These are phyloP conservation scores for Noctilio leporinus DNA, from an alignment of 2,113 vertebrate species.

Conservation along the genomic window DNA sequence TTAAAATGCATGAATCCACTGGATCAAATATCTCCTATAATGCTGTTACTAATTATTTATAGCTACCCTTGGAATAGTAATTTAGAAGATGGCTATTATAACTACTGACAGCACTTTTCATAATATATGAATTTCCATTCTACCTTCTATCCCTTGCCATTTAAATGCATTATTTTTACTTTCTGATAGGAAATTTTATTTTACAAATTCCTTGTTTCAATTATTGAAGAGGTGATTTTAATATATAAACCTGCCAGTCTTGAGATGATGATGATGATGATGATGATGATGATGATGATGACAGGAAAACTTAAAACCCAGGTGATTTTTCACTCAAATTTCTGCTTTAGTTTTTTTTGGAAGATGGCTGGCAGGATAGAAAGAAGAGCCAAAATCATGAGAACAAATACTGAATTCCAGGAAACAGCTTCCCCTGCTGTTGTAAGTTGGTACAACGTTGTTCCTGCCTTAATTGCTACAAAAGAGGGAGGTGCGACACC, in stretches of 20 bases:
- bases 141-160: constrained; percentile 1
- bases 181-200: constrained; percentile 28
- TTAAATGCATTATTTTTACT: constrained; percentile 32
- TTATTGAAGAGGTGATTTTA: constrained; percentile 70
- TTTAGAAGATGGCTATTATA: background rate
- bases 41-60: background rate
- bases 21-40: constrained; percentile 36
- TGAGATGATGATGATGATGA: constrained; percentile 71
- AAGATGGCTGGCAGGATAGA: constrained; percentile 95
- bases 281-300: background rate
- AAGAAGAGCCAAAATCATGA: constrained; percentile 91
- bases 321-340: constrained; percentile 85
- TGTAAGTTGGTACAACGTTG: constrained; percentile 96
- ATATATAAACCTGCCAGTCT: constrained; percentile 79
- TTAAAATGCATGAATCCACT: constrained; percentile 7
- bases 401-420: constrained; percentile 95
- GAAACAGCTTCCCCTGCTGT: constrained; percentile 98
- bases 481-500: constrained; percentile 98
- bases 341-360: constrained; percentile 95
- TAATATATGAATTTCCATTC: background rate
- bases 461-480: constrained; percentile 97
- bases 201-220: constrained; percentile 59
- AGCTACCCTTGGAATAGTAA: constrained; percentile 6
- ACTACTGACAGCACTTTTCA: constrained; percentile 1
- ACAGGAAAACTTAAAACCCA: constrained; percentile 64